Evolutionary conservation across 2,113 vertebrate genomes (phyloP).

Genomic region (Riparia riparia): DNA sequence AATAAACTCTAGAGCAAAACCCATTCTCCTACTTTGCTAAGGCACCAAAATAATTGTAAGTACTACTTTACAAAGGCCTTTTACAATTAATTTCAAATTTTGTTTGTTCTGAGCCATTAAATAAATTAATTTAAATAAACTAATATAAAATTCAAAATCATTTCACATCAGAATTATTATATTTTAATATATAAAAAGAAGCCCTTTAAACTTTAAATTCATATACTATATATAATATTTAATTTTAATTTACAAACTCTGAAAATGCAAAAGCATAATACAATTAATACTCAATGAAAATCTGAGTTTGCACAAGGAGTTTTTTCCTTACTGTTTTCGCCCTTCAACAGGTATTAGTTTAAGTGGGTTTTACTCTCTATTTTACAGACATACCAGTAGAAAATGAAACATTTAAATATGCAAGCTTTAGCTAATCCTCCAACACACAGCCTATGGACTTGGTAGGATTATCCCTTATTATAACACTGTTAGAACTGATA

Average conservation of each 20-base stretch:
- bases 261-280: not conserved
- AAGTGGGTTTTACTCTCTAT: conserved; percentile 64
- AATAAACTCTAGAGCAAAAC: not conserved
- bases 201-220: not conserved
- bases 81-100: not conserved
- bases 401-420: conserved; percentile 74
- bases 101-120: not conserved
- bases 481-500: conserved; percentile 61
- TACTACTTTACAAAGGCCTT: not conserved
- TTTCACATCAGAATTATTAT: not conserved
- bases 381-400: conserved; percentile 60
- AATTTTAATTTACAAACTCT: not conserved
- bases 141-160: not conserved
- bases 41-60: not conserved
- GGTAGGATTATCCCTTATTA: conserved; percentile 73
- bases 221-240: not conserved
- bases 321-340: not conserved
- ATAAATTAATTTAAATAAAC: not conserved
- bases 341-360: conserved; percentile 71
- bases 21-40: not conserved
- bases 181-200: not conserved
- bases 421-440: conserved; percentile 72
- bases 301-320: not conserved
- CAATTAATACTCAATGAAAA: not conserved
- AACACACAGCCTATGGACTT: conserved; percentile 69